A percentile compares a stretch with the other conserved stretches of the same genome.
phyloP scores from a whole-genome alignment of 1,140 invertebrate species.

The Lordiphosa stackelbergi region DNA sequence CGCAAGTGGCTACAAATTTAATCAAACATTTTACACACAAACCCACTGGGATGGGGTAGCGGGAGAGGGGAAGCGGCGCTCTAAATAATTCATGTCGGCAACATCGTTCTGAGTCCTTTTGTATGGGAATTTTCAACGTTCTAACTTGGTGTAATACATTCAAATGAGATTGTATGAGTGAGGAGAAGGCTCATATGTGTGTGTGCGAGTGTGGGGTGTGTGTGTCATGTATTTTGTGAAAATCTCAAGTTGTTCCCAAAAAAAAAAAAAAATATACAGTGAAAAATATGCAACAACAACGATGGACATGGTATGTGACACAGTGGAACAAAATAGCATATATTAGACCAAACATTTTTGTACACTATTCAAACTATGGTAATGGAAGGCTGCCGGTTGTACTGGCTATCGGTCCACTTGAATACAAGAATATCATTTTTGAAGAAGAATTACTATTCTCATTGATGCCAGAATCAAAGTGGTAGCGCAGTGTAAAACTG shows the following conservation, averaged over 20 bases:
- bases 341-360: not conserved
- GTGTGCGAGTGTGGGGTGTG: constrained; percentile 7
- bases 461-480: too few relatives aligned
- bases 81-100: constrained; percentile 70
- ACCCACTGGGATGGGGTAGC: not conserved
- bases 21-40: constrained; percentile 45
- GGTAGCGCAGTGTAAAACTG: too few relatives aligned
- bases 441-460: too few relatives aligned
- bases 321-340: constrained; percentile 19
- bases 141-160: constrained; percentile 66
- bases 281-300: constrained; percentile 24
- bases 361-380: too few relatives aligned
- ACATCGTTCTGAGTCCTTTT: constrained; percentile 48
- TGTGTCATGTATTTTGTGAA: constrained; percentile 11
- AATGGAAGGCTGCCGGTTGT: too few relatives aligned
- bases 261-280: constrained; percentile 5
- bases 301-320: not conserved
- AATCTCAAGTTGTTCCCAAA: constrained; percentile 52
- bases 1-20: constrained; percentile 59
- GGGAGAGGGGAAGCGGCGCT: constrained; percentile 17
- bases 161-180: constrained; percentile 48
- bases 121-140: constrained; percentile 36
- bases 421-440: too few relatives aligned
- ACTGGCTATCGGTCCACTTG: too few relatives aligned
- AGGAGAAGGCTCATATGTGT: constrained; percentile 1